A percentile compares a stretch with the other conserved stretches of the same genome.
Conservation (phyloP, 2,797 vertebrate genomes). For the Tarsius wallacei region DNA sequence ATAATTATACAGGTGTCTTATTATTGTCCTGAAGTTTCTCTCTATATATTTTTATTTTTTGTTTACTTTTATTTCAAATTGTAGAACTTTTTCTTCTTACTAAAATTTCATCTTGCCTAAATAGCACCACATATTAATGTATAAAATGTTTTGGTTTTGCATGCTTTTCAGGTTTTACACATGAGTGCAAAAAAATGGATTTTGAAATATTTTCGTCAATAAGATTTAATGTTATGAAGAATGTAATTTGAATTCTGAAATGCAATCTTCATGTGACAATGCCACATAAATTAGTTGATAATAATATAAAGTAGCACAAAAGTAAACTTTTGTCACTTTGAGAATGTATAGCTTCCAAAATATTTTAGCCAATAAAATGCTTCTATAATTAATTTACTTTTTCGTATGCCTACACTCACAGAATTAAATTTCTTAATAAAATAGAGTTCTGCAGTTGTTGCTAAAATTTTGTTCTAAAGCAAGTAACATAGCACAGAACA, state of each 20-base stretch:
- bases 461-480: conserved; percentile 54
- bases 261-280: neutral
- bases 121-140: neutral
- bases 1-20: neutral
- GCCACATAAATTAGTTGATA: neutral
- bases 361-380: neutral
- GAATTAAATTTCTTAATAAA: conserved; percentile 6
- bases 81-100: neutral
- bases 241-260: neutral
- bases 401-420: neutral
- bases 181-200: neutral
- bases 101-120: conserved; percentile 3
- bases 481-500: conserved; percentile 27
- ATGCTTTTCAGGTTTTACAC: neutral
- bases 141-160: neutral
- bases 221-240: neutral
- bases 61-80: conserved; percentile 4
- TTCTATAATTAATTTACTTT: neutral
- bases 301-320: neutral
- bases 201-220: conserved; percentile 8
- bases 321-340: neutral
- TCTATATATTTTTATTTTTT: neutral
- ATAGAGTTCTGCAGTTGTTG: neutral
- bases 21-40: conserved; percentile 10
- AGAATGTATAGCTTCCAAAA: conserved; percentile 38